Evolutionary conservation across 2,888 invertebrate genomes (phyloP).

Genomic region (Galerucella calmariensis): DNA sequence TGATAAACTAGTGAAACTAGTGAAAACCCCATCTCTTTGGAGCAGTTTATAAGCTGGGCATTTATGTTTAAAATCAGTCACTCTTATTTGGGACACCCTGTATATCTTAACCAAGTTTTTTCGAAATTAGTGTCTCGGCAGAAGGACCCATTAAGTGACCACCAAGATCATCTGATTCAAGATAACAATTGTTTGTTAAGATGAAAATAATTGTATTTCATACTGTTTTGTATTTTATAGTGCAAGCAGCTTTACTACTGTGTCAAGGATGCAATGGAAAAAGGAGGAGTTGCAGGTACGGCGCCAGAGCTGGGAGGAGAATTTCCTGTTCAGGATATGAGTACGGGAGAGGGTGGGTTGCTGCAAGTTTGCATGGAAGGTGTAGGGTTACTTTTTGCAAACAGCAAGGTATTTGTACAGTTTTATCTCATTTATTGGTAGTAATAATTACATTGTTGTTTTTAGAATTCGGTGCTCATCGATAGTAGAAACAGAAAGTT

Average conservation of each 20-base stretch:
- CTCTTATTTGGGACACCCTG: no score
- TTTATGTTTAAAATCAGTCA: no score
- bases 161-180: no score
- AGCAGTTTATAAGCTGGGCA: no score
- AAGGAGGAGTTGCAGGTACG: slow-evolving; percentile 78
- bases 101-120: no score
- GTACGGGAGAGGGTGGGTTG: slow-evolving; percentile 95
- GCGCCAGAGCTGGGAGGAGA: slow-evolving; percentile 87
- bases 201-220: no score
- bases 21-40: no score
- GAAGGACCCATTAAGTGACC: no score
- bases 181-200: no score
- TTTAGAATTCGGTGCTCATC: slow-evolving; percentile 42
- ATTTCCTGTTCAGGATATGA: slow-evolving; percentile 98
- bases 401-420: slow-evolving; percentile 90
- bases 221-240: background rate
- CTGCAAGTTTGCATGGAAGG: slow-evolving; percentile 99
- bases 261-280: slow-evolving; percentile 99
- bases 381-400: slow-evolving; percentile 97
- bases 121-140: no score
- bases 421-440: slow-evolving; percentile 21
- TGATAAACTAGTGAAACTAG: no score
- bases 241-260: slow-evolving; percentile 98
- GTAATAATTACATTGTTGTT: slow-evolving; percentile 23
- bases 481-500: background rate